Evolutionary conservation across 2,888 invertebrate genomes (phyloP).

Genomic region (Panopea generosa): DNA sequence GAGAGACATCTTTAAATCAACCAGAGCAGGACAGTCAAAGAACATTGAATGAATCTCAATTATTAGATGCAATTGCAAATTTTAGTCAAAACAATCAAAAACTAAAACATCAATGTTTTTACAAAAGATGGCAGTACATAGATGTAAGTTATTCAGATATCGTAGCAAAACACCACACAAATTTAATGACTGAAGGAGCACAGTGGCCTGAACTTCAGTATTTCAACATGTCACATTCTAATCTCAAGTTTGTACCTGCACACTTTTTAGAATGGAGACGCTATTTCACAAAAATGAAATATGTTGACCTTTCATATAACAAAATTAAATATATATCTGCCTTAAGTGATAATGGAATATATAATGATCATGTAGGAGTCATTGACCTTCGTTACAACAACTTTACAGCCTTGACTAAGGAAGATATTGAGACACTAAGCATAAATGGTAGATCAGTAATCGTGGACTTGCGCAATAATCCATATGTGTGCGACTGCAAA

Average conservation of each 20-base stretch:
- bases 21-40: no score
- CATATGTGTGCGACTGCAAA: constrained; percentile 67
- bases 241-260: constrained; percentile 27
- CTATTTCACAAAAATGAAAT: constrained; percentile 60
- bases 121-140: constrained; percentile 29
- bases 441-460: constrained; percentile 46
- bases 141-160: constrained; percentile 48
- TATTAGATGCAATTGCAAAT: constrained; percentile 35
- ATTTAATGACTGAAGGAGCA: constrained; percentile 42
- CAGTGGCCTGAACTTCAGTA: constrained; percentile 46
- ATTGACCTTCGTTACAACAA: constrained; percentile 69
- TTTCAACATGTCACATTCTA: constrained; percentile 56
- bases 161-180: constrained; percentile 28
- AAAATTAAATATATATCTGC: constrained; percentile 49
- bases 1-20: no score
- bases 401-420: constrained; percentile 58
- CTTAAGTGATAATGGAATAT: constrained; percentile 45
- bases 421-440: constrained; percentile 50
- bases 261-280: constrained; percentile 56
- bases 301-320: constrained; percentile 63
- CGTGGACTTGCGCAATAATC: constrained; percentile 68
- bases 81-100: constrained; percentile 41
- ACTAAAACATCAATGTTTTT: constrained; percentile 27
- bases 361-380: constrained; percentile 36
- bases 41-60: constrained; percentile 16